Percentiles rank a stretch among this genome's conserved stretches.
phyloP scores from a whole-genome alignment of 2,113 vertebrate species.

The Mustela nigripes region DNA sequence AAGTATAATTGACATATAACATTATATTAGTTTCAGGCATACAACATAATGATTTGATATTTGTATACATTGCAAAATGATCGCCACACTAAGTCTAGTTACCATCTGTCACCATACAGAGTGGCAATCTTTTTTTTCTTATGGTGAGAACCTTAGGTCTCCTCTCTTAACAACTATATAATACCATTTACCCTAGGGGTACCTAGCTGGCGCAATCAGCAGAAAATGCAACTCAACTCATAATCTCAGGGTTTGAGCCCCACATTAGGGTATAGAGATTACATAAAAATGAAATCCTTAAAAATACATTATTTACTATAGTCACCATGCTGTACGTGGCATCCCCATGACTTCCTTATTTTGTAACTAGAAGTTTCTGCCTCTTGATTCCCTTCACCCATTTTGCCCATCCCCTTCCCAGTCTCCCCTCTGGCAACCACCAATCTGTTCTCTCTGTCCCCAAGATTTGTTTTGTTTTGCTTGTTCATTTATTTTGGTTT shows the following conservation, averaged over 20 bases:
- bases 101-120: neutral
- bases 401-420: neutral
- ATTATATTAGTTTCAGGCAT: neutral
- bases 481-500: neutral
- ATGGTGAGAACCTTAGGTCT: neutral
- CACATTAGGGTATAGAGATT: neutral
- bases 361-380: neutral
- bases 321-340: neutral
- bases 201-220: neutral
- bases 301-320: neutral
- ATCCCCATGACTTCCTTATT: neutral
- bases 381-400: neutral
- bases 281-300: neutral
- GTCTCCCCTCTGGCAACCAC: neutral
- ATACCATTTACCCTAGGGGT: neutral
- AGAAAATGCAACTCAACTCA: neutral
- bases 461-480: neutral
- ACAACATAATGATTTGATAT: neutral
- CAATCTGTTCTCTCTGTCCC: neutral
- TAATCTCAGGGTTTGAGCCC: neutral
- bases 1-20: neutral
- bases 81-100: neutral
- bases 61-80: neutral
- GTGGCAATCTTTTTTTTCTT: neutral
- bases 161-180: neutral